Percentiles rank a stretch among this genome's conserved stretches.
These are phyloP conservation scores for Hydropsyche tenuis DNA, from an alignment of 1,140 invertebrate species.

Conservation along the genomic window DNA sequence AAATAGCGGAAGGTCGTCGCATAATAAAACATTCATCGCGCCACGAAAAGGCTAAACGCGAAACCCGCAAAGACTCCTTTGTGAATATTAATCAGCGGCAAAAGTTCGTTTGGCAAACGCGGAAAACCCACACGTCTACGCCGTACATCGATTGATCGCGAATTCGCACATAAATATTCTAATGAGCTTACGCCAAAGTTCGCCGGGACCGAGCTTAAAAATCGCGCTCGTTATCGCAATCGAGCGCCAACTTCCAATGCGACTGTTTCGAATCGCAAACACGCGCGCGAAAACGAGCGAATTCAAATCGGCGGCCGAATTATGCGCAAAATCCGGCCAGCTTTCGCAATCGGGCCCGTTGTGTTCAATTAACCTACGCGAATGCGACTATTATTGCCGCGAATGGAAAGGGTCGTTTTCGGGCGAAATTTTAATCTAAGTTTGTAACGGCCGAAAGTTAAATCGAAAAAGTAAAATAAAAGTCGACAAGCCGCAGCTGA, in stretches of 20 bases:
- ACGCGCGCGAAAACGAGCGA: too few species aligned
- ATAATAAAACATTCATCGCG: slow-evolving; percentile 20
- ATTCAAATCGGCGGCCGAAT: too few species aligned
- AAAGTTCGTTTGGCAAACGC: too few species aligned
- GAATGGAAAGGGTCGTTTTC: neutral
- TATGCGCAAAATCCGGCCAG: too few species aligned
- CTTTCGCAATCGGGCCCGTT: neutral
- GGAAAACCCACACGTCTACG: too few species aligned
- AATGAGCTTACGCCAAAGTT: too few species aligned
- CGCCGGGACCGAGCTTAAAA: too few species aligned
- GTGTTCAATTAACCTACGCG: neutral
- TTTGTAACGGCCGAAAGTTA: slow-evolving; percentile 4
- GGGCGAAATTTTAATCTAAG: slow-evolving; percentile 22
- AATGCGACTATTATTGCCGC: neutral
- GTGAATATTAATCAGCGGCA: slow-evolving; percentile 11
- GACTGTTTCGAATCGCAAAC: too few species aligned
- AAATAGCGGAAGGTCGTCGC: neutral
- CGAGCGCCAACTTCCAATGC: too few species aligned
- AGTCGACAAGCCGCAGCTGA: neutral
- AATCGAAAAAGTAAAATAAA: slow-evolving; percentile 18
- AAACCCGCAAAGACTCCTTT: slow-evolving; percentile 15
- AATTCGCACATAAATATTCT: too few species aligned
- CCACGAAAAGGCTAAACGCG: slow-evolving; percentile 14
- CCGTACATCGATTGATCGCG: too few species aligned
- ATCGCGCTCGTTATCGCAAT: too few species aligned